Base-by-base conservation (phyloP, 2,113 vertebrate species). In the Monarcha castaneiventris region DNA sequence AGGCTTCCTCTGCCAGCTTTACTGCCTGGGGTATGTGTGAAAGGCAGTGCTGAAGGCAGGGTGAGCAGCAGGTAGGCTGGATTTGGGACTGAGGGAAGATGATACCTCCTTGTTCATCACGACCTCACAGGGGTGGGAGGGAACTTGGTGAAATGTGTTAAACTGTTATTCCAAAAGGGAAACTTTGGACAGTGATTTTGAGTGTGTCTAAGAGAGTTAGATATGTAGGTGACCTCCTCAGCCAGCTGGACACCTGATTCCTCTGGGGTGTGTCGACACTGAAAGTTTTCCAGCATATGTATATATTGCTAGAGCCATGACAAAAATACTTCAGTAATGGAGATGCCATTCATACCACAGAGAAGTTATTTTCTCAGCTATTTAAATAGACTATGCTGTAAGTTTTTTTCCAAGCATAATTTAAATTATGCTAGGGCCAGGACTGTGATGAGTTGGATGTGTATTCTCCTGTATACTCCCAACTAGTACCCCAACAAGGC, bases 321-420 rank as follows among this genome's bases (percentile, higher is more conserved):
- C 58, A 92, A 88, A 94, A 92, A 87, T 76, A 84, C 82, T 78
- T 90, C 73, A 64, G 72, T 56, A 94, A 91, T 71, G 67, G 56
- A 92, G 92, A 92, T 74, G 54, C 80, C 86, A 58, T 84, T 84
- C 90, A 89, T 94, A 75, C 37, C 83, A 84, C n/a, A 30, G 58
- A 62, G 54, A 76, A 92, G 37, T 86, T 96, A 72, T 87, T 93
- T 96, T 91, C 55, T 88, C 73, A 84, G 83, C 33, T 81, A 93
- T 89, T 82, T 86, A 92, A 94, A 96, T 81, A 86, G 75, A 87
- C 39, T 77, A 75, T 82, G 74, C 51, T 69, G 18, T 33, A 62
- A 18, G 44, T 33, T 46, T n/a, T 56, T 44, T 32, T 6, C 6
- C 30, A 84, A 75, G 83, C 11, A 67, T 78, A 92, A 90, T 49